A percentile compares a stretch with the other conserved stretches of the same genome.
Conservation (phyloP, 2,797 vertebrate species). For the Coracias cyanogaster region DNA sequence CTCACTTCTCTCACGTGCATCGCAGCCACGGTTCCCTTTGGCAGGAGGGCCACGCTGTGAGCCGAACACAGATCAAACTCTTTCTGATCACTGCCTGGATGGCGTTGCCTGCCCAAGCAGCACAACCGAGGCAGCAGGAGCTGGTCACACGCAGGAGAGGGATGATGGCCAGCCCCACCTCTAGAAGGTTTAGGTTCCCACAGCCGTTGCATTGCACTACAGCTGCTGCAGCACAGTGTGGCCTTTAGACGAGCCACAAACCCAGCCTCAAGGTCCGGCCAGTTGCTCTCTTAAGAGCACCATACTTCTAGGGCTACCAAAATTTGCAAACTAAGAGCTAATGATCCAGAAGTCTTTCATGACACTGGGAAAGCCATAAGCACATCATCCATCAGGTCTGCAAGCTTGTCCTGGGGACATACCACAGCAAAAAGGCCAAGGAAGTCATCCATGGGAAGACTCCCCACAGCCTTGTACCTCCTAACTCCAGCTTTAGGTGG, state of each 20-base stretch:
- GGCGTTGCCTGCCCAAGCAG: not conserved
- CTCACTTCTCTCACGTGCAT: not conserved
- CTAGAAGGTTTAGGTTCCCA: not conserved
- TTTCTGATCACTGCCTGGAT: not conserved
- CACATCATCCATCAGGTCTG: not conserved
- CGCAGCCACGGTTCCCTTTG: not conserved
- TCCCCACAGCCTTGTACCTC: not conserved
- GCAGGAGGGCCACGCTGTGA: not conserved
- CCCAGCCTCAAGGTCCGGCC: not conserved
- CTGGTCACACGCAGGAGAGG: too few species aligned
- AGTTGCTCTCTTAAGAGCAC: not conserved
- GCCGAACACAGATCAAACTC: not conserved
- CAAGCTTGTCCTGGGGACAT: not conserved
- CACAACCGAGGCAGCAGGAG: not conserved
- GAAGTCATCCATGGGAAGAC: not conserved
- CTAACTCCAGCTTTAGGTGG: not conserved
- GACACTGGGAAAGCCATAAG: not conserved
- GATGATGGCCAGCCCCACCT: not conserved
- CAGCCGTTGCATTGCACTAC: not conserved
- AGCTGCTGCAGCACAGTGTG: not conserved
- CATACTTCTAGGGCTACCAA: not conserved
- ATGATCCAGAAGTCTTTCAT: not conserved
- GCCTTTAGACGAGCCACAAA: not conserved
- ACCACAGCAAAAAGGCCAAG: not conserved
- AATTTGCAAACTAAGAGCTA: not conserved